Conservation (phyloP, 2,113 vertebrate genomes). For the Candoia aspera region DNA sequence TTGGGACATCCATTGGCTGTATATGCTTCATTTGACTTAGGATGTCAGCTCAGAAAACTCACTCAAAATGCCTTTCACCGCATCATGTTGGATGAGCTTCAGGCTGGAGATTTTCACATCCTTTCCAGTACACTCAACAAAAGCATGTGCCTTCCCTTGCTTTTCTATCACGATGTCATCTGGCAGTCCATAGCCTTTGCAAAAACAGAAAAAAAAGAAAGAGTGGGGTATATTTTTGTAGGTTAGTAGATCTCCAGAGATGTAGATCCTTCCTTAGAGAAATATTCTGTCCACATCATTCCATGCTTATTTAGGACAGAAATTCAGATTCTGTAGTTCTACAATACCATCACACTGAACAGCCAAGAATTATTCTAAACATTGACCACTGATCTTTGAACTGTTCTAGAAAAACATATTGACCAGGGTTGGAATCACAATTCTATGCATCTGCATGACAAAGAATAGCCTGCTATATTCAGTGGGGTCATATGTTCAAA, state of each 20-base stretch:
- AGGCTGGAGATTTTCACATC: slow-evolving; percentile 84
- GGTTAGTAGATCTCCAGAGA: background rate
- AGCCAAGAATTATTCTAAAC: background rate
- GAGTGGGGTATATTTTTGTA: background rate
- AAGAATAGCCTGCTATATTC: background rate
- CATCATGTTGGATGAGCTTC: slow-evolving; percentile 91
- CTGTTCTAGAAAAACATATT: background rate
- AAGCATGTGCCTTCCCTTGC: slow-evolving; percentile 84
- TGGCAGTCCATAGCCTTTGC: slow-evolving; percentile 87
- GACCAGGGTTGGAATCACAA: background rate
- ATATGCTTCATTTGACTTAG: background rate
- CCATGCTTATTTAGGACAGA: background rate
- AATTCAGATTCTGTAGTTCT: background rate
- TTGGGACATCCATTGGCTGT: background rate
- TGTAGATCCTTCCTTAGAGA: no score
- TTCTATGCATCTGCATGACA: background rate
- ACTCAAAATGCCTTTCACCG: slow-evolving; percentile 94
- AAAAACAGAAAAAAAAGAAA: slow-evolving; percentile 13
- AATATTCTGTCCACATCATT: background rate
- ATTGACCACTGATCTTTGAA: background rate
- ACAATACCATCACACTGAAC: background rate
- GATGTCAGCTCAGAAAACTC: slow-evolving; percentile 67
- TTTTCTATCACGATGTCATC: slow-evolving; percentile 96
- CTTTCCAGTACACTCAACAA: slow-evolving; percentile 85
- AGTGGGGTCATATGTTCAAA: background rate